Evolutionary conservation across 2,113 vertebrate species (phyloP).

Genomic region (Hippocampus mohnikei): DNA sequence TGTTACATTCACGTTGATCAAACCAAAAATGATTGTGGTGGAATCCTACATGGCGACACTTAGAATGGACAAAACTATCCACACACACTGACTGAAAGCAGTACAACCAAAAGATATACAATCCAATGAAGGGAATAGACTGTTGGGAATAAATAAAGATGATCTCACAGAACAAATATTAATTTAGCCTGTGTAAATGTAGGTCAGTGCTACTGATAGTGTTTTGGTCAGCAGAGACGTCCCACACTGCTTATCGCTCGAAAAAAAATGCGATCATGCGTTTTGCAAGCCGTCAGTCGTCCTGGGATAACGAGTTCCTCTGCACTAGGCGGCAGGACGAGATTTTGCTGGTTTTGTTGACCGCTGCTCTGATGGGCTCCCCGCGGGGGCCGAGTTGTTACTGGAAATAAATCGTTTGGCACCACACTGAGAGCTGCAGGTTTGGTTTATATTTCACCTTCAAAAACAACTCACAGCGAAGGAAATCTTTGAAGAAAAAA

Average conservation of each 20-base stretch:
- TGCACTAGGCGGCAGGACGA: conserved; percentile 15
- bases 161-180: too few species aligned
- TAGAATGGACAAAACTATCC: too few species aligned
- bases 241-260: background rate
- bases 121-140: too few species aligned
- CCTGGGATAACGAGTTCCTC: conserved; percentile 44
- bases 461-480: background rate
- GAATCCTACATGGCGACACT: too few species aligned
- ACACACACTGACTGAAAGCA: too few species aligned
- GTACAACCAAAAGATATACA: too few species aligned
- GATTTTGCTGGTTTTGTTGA: conserved; percentile 29
- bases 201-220: background rate
- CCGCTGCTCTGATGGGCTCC: conserved; percentile 24
- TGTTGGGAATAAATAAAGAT: too few species aligned
- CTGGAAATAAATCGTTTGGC: background rate
- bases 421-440: background rate
- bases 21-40: too few species aligned
- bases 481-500: background rate
- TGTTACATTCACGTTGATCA: too few species aligned
- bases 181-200: background rate
- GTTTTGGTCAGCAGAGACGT: background rate
- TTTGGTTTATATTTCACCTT: background rate
- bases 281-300: conserved; percentile 31
- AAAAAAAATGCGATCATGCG: conserved; percentile 27
- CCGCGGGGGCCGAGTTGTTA: background rate